A percentile compares a stretch with the other conserved stretches of the same genome.
Conservation (phyloP, 2,797 vertebrate genomes). For the Morelia viridis region DNA sequence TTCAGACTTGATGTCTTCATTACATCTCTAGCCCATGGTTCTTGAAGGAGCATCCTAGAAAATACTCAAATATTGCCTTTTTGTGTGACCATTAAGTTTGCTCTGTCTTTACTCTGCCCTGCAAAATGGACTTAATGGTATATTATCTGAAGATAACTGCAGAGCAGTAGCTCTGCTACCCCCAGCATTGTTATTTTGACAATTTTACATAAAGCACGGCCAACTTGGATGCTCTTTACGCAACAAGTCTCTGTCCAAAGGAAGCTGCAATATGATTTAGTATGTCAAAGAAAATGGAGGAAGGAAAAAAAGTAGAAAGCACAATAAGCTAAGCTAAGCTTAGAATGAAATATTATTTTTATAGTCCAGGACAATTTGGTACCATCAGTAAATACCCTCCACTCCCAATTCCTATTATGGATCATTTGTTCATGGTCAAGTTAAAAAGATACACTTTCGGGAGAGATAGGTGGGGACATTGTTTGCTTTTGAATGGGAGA, state of each 20-base stretch:
- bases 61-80: neutral
- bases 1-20: neutral
- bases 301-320: neutral
- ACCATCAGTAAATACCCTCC: neutral
- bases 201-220: neutral
- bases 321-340: neutral
- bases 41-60: neutral
- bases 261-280: neutral
- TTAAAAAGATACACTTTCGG: neutral
- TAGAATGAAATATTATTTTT: neutral
- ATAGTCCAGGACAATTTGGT: neutral
- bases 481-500: too few relatives aligned
- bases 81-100: neutral
- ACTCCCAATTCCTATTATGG: neutral
- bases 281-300: neutral
- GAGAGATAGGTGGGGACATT: neutral
- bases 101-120: neutral
- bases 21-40: neutral
- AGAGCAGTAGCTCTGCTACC: neutral
- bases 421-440: neutral
- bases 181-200: neutral
- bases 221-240: neutral
- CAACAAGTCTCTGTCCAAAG: neutral
- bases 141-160: neutral
- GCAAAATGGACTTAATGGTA: neutral